Evolutionary conservation across 2,888 invertebrate genomes (phyloP).

Genomic region (Drosophila aldrichi): DNA sequence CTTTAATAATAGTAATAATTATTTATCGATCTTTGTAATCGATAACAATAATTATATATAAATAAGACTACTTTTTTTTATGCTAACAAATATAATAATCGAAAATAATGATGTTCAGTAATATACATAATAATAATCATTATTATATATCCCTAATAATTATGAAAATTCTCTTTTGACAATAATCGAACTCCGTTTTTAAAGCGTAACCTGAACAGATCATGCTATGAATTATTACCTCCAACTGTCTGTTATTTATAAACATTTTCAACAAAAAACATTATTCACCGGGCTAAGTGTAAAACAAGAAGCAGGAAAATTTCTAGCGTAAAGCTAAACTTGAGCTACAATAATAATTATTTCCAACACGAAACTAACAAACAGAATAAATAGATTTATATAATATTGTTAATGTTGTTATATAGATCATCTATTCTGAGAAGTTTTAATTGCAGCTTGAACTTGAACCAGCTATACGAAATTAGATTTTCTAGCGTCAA

Average conservation of each 20-base stretch:
- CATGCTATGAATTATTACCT: neutral
- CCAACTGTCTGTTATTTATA: neutral
- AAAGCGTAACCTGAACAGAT: too few relatives aligned
- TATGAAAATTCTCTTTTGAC: too few relatives aligned
- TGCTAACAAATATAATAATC: too few relatives aligned
- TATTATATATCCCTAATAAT: too few relatives aligned
- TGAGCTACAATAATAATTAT: neutral
- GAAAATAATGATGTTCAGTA: too few relatives aligned
- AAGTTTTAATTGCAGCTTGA: neutral
- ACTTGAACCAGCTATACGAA: neutral
- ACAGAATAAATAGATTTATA: neutral
- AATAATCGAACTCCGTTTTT: too few relatives aligned
- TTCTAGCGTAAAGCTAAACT: neutral
- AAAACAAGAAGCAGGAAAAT: neutral
- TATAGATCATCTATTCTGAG: neutral
- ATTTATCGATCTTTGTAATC: neutral
- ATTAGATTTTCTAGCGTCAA: neutral
- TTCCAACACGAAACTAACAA: neutral
- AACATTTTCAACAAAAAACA: neutral
- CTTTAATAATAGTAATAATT: too few relatives aligned
- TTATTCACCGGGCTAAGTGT: neutral
- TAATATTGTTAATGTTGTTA: neutral
- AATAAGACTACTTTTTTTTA: too few relatives aligned
- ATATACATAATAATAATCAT: too few relatives aligned
- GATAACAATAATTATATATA: neutral